phyloP scores from a whole-genome alignment of 1,140 invertebrate genomes.

The Dendrolimus kikuchii region DNA sequence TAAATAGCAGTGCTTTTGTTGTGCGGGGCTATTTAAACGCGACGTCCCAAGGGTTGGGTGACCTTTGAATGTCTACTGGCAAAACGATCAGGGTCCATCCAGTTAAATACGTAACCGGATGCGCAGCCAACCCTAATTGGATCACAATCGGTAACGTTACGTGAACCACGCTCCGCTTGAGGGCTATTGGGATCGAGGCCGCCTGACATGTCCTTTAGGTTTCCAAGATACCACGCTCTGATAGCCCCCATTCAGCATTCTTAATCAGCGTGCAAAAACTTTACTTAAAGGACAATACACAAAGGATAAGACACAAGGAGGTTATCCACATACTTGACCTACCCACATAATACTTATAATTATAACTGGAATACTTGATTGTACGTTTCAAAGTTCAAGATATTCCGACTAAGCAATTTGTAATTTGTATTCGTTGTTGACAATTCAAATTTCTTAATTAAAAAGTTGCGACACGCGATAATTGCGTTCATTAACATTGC shows the following conservation, averaged over 20 bases:
- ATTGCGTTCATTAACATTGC: conserved; percentile 16
- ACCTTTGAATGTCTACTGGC: conserved; percentile 17
- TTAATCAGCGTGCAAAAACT: conserved; percentile 13
- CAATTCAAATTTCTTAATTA: neutral
- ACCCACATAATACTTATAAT: too few species aligned
- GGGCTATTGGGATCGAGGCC: conserved; percentile 14
- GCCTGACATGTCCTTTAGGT: conserved; percentile 29
- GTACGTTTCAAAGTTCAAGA: neutral
- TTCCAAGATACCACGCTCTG: conserved; percentile 20
- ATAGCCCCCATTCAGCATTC: conserved; percentile 21
- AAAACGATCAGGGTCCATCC: conserved; percentile 32
- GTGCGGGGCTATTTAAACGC: conserved; percentile 2
- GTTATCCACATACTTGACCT: too few species aligned
- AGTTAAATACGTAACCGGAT: conserved; percentile 57
- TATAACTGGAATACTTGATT: too few species aligned
- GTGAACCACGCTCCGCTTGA: conserved; percentile 20
- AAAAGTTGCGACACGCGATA: conserved; percentile 8
- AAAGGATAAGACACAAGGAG: too few species aligned
- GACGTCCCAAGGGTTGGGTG: conserved; percentile 11
- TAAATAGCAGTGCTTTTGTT: conserved; percentile 5
- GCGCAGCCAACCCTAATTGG: conserved; percentile 49
- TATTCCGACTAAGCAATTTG: too few species aligned
- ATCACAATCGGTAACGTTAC: conserved; percentile 52
- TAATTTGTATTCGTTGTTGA: neutral
- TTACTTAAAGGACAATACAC: conserved; percentile 1